These are phyloP conservation scores for Brassicogethes aeneus DNA, from an alignment of 2,888 invertebrate genomes.

Conservation along the genomic window DNA sequence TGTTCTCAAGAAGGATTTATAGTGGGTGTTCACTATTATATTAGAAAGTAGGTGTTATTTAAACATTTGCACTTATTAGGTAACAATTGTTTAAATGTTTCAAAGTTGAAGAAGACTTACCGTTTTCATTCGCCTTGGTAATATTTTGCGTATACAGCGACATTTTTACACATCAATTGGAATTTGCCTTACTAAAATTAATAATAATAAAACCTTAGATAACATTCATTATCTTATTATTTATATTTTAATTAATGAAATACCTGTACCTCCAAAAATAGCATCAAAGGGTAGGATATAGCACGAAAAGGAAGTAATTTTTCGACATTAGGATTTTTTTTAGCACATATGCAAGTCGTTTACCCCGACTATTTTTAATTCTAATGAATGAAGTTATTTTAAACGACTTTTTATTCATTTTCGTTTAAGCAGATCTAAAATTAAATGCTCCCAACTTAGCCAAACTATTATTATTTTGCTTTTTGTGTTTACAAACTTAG, in stretches of 20 bases:
- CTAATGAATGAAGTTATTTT: constrained; percentile 23
- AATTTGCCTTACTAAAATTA: constrained; percentile 11
- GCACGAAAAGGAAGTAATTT: too few species aligned
- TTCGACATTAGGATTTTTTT: too few species aligned
- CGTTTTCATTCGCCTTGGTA: constrained; percentile 15
- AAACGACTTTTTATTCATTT: constrained; percentile 17
- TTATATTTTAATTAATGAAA: neutral
- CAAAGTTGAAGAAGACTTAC: neutral
- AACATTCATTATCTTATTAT: neutral
- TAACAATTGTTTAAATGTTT: neutral
- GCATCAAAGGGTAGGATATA: too few species aligned
- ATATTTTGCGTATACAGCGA: constrained; percentile 17
- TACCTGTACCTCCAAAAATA: neutral
- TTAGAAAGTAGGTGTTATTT: too few species aligned
- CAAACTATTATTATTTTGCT: too few species aligned
- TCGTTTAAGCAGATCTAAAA: constrained; percentile 17
- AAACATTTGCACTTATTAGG: too few species aligned
- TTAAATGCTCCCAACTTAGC: constrained; percentile 12
- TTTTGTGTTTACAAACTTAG: neutral
- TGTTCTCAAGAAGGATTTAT: too few species aligned
- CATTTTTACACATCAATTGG: constrained; percentile 17
- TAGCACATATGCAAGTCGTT: constrained; percentile 20
- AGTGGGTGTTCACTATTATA: too few species aligned
- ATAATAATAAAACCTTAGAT: neutral
- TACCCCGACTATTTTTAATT: constrained; percentile 24